Evolutionary conservation across 2,113 vertebrate species (phyloP), one percentile per base, ranked within the genome.

Genomic region (Hystrix cristata): DNA sequence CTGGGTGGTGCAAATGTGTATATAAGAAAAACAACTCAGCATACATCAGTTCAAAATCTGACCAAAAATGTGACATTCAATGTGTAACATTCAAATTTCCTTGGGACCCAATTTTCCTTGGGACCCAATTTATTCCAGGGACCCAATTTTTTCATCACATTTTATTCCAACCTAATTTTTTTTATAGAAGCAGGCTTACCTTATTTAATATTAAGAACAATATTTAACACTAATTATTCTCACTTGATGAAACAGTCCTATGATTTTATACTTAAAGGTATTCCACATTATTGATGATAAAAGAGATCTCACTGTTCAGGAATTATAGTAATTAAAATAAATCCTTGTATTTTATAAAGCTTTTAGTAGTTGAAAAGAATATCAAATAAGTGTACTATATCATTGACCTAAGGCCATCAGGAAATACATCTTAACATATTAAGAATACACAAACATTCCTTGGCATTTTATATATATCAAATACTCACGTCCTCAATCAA

Each of bases 401-500:
- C n/a, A 83, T 27, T 55, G 53, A 93, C 48, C 92, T 29, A 91
- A 80, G 74, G 43, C 0, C 5, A n/a, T 79, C 29, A 12, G 48
- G 51, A 83, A 95, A 94, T 82, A 90, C 43, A 96, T 87, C 65
- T 93, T 78, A 87, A 67, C 48, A 74, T 86, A 89, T 76, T 55
- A 86, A 83, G 62, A 87, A 74, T 34, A 72, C 83, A 84, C 29
- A 82, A 74, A 86, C 92, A 16, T 29, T 80, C 55, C 25, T 90
- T 48, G 67, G 81, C n/a, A 85, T 69, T 94, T 96, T 18, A 48
- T 57, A 65, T 91, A 72, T 59, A 86, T 94, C 43, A 95, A 34
- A 96, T 97, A 99, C 99, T 98, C 97, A 99, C 99, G 98, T 99
- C 99, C 97, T 99, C 99, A 97, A 99, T 98, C 96, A 99, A 98